Evolutionary conservation across 2,888 invertebrate species (phyloP).

Genomic region (Muscina levida): DNA sequence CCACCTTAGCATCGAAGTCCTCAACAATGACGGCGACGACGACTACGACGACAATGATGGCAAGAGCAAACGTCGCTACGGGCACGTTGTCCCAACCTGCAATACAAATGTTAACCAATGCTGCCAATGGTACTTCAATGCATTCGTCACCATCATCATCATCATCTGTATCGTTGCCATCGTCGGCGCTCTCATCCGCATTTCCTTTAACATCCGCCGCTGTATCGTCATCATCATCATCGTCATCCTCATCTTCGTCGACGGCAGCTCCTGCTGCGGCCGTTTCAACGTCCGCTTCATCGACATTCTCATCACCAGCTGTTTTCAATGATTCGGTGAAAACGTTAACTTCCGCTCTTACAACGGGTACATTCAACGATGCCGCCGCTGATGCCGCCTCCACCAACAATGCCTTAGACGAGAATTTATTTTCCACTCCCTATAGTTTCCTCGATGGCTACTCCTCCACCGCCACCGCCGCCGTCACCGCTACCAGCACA

Average conservation of each 20-base stretch:
- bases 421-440: constrained; percentile 47
- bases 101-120: constrained; percentile 59
- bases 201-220: constrained; percentile 53
- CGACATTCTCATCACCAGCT: constrained; percentile 35
- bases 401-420: constrained; percentile 44
- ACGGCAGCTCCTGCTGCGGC: constrained; percentile 64
- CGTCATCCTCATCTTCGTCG: constrained; percentile 66
- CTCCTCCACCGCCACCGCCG: constrained; percentile 15
- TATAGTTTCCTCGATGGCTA: constrained; percentile 59
- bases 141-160: constrained; percentile 32
- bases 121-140: constrained; percentile 55
- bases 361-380: constrained; percentile 60
- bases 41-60: not conserved
- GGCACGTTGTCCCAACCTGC: constrained; percentile 48
- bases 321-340: constrained; percentile 57
- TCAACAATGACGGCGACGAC: constrained; percentile 42
- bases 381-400: constrained; percentile 56
- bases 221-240: constrained; percentile 30
- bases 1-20: constrained; percentile 55
- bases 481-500: constrained; percentile 23
- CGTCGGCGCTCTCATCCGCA: constrained; percentile 18
- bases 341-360: constrained; percentile 69
- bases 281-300: constrained; percentile 13
- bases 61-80: not conserved
- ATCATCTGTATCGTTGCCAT: constrained; percentile 19